Evolutionary conservation across 2,888 invertebrate genomes (phyloP), one percentile per base, ranked within the genome.

Genomic region (Macropis europaea): DNA sequence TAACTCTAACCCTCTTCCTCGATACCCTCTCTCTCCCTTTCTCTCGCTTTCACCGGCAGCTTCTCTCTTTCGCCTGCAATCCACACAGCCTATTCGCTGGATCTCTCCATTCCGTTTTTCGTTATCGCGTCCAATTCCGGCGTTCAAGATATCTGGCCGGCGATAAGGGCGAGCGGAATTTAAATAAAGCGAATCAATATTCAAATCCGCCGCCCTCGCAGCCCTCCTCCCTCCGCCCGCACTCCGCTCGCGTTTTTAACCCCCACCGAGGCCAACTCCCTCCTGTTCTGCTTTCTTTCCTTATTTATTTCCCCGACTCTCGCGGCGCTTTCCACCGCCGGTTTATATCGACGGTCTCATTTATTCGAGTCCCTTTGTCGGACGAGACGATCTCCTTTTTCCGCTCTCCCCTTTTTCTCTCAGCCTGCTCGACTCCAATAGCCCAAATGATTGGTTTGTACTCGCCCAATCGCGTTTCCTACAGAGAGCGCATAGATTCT

Each of bases 101-200:
- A 77, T 79, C 79, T 76, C 76, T 77, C 85, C 83, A 86, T 87
- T 87, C 86, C 87, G 86, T 83, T 85, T 84, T 81, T 76, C 84
- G 85, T 86, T 89, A 88, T 89, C 89, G 88, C 86, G 87, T 88
- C 89, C 90, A 89, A 89, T 89, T 89, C 86, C 88, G 70, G 86
- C 84, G 85, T 82, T 82, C 82, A 82, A 87, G 88, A 89, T 88
- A 88, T 88, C 84, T 83, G 79, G 70, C 70, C 75, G 70, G 66
- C 83, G 86, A 87, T 85, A 83, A 84, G 84, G 61, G 63, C 70
- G 64, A 45, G 69, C 60, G 77, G 85, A 89, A 90, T 90, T 90
- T 88, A 89, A 90, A 90, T 90, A 89, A 90, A 87, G 84, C 88
- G 89, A 89, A 89, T 90, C 89, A 90, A 90, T 90, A 90, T 90